phyloP scores from a whole-genome alignment of 2,888 invertebrate genomes.

The Heliconius ismenius region DNA sequence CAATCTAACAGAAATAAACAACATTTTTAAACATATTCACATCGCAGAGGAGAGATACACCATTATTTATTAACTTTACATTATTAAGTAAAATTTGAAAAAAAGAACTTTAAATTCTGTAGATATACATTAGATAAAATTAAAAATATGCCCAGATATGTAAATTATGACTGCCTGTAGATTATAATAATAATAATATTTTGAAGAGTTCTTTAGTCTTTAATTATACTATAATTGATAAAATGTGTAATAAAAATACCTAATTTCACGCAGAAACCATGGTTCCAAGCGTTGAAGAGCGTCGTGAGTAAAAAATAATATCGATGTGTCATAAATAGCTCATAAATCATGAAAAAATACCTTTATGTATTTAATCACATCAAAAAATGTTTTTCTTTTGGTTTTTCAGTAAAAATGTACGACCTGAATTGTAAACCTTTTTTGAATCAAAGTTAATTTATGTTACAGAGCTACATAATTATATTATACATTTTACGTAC shows the following conservation, averaged over 20 bases:
- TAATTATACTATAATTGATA: background rate
- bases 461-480: background rate
- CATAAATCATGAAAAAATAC: background rate
- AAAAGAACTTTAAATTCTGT: no score
- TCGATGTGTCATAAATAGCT: conserved; percentile 19
- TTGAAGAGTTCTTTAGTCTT: no score
- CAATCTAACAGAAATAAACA: no score
- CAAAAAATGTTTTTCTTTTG: background rate
- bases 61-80: no score
- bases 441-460: background rate
- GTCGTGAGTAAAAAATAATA: conserved; percentile 71
- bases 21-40: no score
- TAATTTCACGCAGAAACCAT: conserved; percentile 66
- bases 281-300: conserved; percentile 79
- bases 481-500: background rate
- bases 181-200: no score
- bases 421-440: background rate
- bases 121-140: no score
- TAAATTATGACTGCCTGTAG: no score
- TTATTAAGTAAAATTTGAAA: no score
- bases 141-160: no score
- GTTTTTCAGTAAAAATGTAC: background rate
- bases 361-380: background rate
- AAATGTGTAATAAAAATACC: background rate
- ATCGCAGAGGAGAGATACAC: no score